phyloP scores from a whole-genome alignment of 2,797 vertebrate species.

The Sebastes melanostomus region DNA sequence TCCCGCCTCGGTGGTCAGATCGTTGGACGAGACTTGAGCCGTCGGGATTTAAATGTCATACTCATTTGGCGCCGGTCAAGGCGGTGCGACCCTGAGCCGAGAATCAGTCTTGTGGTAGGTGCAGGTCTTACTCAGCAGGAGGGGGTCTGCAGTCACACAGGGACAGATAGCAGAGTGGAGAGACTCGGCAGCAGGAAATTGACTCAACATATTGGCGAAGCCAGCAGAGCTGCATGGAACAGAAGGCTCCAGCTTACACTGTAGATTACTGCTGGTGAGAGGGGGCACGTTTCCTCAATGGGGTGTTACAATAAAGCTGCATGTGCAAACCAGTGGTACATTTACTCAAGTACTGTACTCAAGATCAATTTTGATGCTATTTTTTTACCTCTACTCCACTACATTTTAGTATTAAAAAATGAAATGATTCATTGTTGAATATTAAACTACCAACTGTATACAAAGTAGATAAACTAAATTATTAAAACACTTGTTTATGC shows the following conservation, averaged over 20 bases:
- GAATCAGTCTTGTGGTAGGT: conserved; percentile 22
- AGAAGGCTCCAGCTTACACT: conserved; percentile 25
- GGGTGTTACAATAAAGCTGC: background rate
- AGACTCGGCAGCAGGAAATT: conserved; percentile 23
- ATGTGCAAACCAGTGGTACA: background rate
- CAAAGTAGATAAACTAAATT: background rate
- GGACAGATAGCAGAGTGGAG: conserved; percentile 20
- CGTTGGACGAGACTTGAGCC: conserved; percentile 19
- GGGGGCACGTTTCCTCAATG: background rate
- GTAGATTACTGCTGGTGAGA: conserved; percentile 12
- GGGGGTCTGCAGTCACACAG: background rate
- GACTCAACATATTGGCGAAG: conserved; percentile 32
- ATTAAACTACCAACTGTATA: background rate
- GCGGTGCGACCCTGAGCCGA: background rate
- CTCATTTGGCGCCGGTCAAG: conserved; percentile 56
- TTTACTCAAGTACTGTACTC: background rate
- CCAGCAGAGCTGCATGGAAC: conserved; percentile 17
- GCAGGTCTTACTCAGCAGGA: conserved; percentile 52
- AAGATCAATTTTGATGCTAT: background rate
- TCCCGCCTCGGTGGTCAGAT: conserved; percentile 47
- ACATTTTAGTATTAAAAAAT: background rate
- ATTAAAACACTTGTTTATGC: background rate
- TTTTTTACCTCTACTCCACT: background rate
- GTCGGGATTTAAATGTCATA: conserved; percentile 58
- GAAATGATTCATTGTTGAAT: background rate